These are phyloP conservation scores for Chamaea fasciata DNA, from an alignment of 2,113 vertebrate genomes.

Conservation along the genomic window DNA sequence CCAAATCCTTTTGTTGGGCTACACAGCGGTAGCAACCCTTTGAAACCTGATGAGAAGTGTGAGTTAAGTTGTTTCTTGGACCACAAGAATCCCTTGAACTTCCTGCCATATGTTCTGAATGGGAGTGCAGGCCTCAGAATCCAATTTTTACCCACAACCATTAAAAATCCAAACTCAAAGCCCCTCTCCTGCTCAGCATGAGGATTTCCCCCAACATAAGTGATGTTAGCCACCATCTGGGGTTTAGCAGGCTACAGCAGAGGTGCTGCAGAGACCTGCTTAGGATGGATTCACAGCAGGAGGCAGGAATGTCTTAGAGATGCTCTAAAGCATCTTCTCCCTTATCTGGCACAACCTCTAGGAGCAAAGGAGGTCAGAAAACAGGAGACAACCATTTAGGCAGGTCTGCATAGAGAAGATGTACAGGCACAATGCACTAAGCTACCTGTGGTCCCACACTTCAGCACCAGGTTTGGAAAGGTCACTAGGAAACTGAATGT, in stretches of 20 bases:
- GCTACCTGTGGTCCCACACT: not conserved
- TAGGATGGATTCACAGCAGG: not conserved
- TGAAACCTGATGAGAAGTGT: slow-evolving; percentile 52
- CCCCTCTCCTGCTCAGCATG: not conserved
- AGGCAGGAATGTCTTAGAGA: not conserved
- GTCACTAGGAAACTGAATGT: slow-evolving; percentile 36
- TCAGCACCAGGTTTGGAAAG: slow-evolving; percentile 55
- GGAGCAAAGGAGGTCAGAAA: not conserved
- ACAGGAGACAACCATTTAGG: not conserved
- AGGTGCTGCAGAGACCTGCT: not conserved
- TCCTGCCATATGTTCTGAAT: not conserved
- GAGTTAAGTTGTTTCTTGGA: not conserved
- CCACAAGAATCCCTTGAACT: not conserved
- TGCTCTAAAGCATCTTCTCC: not conserved
- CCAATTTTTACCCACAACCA: not conserved
- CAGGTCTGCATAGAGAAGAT: not conserved
- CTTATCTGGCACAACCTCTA: not conserved
- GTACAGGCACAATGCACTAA: not conserved
- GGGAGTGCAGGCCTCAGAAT: not conserved
- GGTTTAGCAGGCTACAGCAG: not conserved
- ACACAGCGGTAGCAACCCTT: not conserved
- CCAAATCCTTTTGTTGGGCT: slow-evolving; percentile 13
- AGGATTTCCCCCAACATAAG: not conserved
- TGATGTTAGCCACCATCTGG: not conserved
- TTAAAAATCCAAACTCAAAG: not conserved